A percentile compares a stretch with the other conserved stretches of the same genome.
phyloP scores from a whole-genome alignment of 2,797 vertebrate species.

The Gobionotothen gibberifrons region DNA sequence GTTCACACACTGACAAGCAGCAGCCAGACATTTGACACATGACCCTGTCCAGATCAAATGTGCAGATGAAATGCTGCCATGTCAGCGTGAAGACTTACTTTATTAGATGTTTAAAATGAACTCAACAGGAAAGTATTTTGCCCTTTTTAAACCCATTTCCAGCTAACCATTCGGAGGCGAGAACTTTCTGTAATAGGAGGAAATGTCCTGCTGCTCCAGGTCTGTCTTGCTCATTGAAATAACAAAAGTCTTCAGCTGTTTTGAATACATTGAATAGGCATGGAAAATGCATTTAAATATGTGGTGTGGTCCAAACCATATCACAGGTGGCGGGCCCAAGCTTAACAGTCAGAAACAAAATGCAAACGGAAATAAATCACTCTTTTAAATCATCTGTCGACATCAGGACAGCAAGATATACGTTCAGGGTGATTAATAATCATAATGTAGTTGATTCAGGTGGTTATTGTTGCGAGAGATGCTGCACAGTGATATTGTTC shows the following conservation, averaged over 20 bases:
- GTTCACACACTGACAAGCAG: slow-evolving; percentile 48
- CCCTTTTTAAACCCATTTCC: slow-evolving; percentile 69
- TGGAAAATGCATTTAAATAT: slow-evolving; percentile 52
- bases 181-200: slow-evolving; percentile 70
- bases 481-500: slow-evolving; percentile 6
- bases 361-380: slow-evolving; percentile 48
- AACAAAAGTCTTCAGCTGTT: slow-evolving; percentile 57
- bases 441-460: slow-evolving; percentile 51
- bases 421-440: slow-evolving; percentile 34
- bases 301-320: slow-evolving; percentile 50
- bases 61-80: slow-evolving; percentile 54
- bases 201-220: slow-evolving; percentile 60
- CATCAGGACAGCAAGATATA: slow-evolving; percentile 10
- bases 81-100: slow-evolving; percentile 58
- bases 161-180: slow-evolving; percentile 64
- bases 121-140: slow-evolving; percentile 82
- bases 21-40: slow-evolving; percentile 68
- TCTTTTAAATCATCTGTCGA: slow-evolving; percentile 30
- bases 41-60: slow-evolving; percentile 59
- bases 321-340: slow-evolving; percentile 55
- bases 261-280: slow-evolving; percentile 48
- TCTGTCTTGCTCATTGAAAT: slow-evolving; percentile 69
- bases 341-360: slow-evolving; percentile 40
- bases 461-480: slow-evolving; percentile 35
- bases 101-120: slow-evolving; percentile 70